phyloP scores from a whole-genome alignment of 2,113 vertebrate species.

The Artemisiospiza belli region DNA sequence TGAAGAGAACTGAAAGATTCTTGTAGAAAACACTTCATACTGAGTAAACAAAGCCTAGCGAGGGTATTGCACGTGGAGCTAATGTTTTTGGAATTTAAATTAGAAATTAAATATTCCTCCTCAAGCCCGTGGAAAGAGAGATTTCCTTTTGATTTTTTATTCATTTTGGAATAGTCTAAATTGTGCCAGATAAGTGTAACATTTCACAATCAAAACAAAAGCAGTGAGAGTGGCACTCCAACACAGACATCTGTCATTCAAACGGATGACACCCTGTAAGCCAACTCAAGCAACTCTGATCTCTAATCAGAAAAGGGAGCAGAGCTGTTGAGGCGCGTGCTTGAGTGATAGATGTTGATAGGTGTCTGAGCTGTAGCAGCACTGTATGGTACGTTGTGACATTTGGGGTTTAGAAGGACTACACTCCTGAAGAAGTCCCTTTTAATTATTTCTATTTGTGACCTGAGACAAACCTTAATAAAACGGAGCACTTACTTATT shows the following conservation, averaged over 20 bases:
- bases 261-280: constrained; percentile 74
- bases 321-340: constrained; percentile 54
- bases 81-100: constrained; percentile 24
- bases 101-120: not conserved
- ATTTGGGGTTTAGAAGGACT: constrained; percentile 50
- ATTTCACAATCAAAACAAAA: constrained; percentile 67
- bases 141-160: not conserved
- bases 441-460: constrained; percentile 62
- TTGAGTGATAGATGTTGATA: constrained; percentile 72
- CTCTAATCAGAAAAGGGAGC: constrained; percentile 78
- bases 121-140: not conserved
- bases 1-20: constrained; percentile 38
- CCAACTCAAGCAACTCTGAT: constrained; percentile 79
- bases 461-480: not conserved
- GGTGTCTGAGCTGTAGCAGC: constrained; percentile 56
- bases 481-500: not conserved
- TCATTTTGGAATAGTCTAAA: not conserved
- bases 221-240: constrained; percentile 64
- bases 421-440: constrained; percentile 30
- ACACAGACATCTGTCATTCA: constrained; percentile 79
- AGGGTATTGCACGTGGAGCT: not conserved
- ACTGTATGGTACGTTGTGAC: constrained; percentile 23
- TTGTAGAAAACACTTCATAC: not conserved
- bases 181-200: not conserved
- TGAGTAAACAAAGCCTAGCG: constrained; percentile 64